phyloP scores from a whole-genome alignment of 2,888 invertebrate species.

The Polymixis lichenea region DNA sequence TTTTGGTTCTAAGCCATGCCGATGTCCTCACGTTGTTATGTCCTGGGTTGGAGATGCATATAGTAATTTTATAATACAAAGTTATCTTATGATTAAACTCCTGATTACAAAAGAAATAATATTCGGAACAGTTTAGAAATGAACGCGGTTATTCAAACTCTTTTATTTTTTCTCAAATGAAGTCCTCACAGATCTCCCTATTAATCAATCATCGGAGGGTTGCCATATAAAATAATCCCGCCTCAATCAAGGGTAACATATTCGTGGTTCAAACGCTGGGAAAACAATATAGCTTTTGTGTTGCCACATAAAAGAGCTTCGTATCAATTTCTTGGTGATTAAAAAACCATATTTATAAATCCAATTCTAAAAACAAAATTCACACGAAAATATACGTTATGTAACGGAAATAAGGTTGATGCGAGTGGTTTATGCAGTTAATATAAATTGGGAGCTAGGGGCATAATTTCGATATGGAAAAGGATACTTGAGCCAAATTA shows the following conservation, averaged over 20 bases:
- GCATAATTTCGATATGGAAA: constrained; percentile 80
- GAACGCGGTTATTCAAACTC: background rate
- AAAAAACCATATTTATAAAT: constrained; percentile 63
- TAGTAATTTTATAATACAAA: too few relatives aligned
- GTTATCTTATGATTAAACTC: background rate
- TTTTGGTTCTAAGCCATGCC: too few relatives aligned
- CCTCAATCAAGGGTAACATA: constrained; percentile 79
- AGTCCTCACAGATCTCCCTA: constrained; percentile 63
- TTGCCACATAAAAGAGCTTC: constrained; percentile 79
- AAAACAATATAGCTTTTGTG: constrained; percentile 85
- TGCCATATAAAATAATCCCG: constrained; percentile 69
- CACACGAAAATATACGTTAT: constrained; percentile 47
- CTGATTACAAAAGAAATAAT: background rate
- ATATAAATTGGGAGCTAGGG: constrained; percentile 61
- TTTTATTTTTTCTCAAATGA: constrained; percentile 34
- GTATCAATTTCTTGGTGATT: constrained; percentile 82
- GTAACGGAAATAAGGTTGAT: constrained; percentile 2
- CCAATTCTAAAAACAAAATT: background rate
- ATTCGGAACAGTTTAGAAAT: background rate
- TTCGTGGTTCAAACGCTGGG: constrained; percentile 76
- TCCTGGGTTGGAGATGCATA: too few relatives aligned
- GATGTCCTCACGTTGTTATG: too few relatives aligned
- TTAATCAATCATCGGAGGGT: constrained; percentile 78
- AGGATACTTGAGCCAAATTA: constrained; percentile 89
- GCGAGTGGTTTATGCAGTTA: background rate